A percentile compares a stretch with the other conserved stretches of the same genome.
These are phyloP conservation scores for Heteractis magnifica DNA, from an alignment of 92 coral and sea anemone genomes.

Conservation along the genomic window DNA sequence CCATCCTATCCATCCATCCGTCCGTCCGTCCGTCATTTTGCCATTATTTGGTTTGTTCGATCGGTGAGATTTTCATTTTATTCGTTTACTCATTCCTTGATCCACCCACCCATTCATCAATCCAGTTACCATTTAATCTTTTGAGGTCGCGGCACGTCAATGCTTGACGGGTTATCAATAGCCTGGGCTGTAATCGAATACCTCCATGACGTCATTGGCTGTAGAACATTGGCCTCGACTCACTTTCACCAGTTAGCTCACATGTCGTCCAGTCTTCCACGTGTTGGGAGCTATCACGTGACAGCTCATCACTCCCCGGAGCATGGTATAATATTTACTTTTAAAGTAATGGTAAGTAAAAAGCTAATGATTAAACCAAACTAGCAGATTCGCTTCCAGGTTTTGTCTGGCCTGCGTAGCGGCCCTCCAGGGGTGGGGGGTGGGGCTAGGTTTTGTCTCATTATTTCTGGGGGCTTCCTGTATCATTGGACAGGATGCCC, in stretches of 20 bases:
- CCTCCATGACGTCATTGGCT: constrained; percentile 59
- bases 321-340: constrained; percentile 71
- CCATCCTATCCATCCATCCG: no score
- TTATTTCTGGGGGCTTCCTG: no score
- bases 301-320: constrained; percentile 57
- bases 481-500: no score
- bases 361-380: no score
- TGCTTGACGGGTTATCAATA: constrained; percentile 77
- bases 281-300: constrained; percentile 78
- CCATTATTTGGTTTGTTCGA: background rate
- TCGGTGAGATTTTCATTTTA: no score
- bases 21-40: no score
- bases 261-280: constrained; percentile 55
- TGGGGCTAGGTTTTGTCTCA: no score
- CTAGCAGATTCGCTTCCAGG: no score
- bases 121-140: background rate
- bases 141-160: constrained; percentile 83
- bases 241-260: constrained; percentile 70
- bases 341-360: constrained; percentile 63
- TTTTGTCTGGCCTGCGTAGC: no score
- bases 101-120: background rate
- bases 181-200: constrained; percentile 85
- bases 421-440: no score
- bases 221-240: constrained; percentile 79
- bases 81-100: background rate